These are phyloP conservation scores for Argyrosomus regius DNA, from an alignment of 2,797 vertebrate species.

Conservation along the genomic window DNA sequence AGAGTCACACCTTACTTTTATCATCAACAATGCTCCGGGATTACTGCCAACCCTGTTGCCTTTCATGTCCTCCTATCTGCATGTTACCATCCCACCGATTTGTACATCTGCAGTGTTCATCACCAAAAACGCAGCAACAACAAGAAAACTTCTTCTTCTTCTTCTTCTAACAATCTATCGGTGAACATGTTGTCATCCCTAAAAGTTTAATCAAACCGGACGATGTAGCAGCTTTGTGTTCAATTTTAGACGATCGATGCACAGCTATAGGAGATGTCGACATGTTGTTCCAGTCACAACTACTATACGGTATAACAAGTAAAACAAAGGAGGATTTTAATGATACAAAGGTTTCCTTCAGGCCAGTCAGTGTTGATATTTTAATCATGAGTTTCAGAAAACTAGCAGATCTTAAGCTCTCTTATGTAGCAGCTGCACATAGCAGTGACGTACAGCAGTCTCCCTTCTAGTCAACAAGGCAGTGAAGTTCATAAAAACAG, in stretches of 20 bases:
- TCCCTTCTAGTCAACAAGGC: too few species aligned
- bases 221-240: constrained; percentile 10
- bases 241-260: not conserved
- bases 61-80: constrained; percentile 19
- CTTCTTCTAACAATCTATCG: not conserved
- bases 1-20: constrained; percentile 82
- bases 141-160: constrained; percentile 16
- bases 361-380: not conserved
- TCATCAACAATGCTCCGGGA: constrained; percentile 73
- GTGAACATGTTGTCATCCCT: not conserved
- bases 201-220: not conserved
- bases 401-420: too few species aligned
- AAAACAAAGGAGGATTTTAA: not conserved
- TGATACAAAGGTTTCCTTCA: not conserved
- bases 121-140: constrained; percentile 25
- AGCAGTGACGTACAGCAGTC: too few species aligned
- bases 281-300: not conserved
- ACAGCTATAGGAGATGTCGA: too few species aligned
- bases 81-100: constrained; percentile 29
- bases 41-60: constrained; percentile 38
- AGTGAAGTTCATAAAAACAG: too few species aligned
- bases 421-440: too few species aligned
- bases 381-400: not conserved
- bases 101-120: constrained; percentile 46
- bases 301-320: not conserved